These are phyloP conservation scores for Eriocheir sinensis DNA, from an alignment of 1,140 invertebrate species.

Conservation along the genomic window DNA sequence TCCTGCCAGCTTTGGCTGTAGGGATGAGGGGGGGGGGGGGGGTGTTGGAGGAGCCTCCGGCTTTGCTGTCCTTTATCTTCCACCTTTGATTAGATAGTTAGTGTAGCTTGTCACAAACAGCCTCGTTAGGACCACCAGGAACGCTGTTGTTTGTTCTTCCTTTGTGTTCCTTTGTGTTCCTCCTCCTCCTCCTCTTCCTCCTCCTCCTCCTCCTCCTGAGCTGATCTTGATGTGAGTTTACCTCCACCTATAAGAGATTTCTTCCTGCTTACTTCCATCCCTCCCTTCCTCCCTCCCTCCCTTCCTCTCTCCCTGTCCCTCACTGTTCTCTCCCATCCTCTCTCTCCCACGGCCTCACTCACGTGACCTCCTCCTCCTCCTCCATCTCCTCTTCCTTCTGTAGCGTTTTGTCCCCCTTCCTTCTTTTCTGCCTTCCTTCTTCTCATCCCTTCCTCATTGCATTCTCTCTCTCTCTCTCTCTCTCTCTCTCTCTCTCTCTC, in stretches of 20 bases:
- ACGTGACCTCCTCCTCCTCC: constrained; percentile 17
- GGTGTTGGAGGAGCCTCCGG: no score
- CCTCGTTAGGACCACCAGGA: no score
- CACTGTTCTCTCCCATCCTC: no score
- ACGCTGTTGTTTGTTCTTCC: no score
- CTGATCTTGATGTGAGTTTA: background rate
- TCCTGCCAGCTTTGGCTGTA: no score
- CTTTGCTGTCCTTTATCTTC: no score
- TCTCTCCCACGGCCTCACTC: background rate
- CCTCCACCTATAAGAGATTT: background rate
- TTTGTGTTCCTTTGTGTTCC: no score
- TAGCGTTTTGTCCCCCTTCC: background rate
- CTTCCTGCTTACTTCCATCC: background rate
- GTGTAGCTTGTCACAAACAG: no score
- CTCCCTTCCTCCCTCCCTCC: no score
- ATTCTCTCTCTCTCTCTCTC: constrained; percentile 27
- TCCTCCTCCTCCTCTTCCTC: background rate
- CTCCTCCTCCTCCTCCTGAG: background rate
- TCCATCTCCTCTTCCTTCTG: background rate
- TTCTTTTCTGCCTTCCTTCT: background rate
- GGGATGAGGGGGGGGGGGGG: no score
- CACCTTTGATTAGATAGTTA: no score
- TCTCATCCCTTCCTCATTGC: background rate
- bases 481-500: constrained; percentile 43
- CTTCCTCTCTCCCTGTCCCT: no score